Base-by-base conservation (phyloP, 2,888 invertebrate genomes). In the Metellina segmentata region DNA sequence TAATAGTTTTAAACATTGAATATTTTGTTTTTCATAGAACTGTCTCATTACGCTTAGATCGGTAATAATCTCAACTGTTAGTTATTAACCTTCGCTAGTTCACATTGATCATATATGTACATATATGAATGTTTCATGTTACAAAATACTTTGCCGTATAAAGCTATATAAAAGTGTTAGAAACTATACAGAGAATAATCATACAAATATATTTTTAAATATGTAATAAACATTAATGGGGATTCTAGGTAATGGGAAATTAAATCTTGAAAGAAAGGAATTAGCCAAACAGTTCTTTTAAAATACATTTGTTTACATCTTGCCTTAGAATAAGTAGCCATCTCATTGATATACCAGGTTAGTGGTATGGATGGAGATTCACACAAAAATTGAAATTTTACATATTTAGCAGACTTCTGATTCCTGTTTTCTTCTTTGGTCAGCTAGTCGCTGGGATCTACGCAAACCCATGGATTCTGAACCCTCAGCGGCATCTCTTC, bases 391-490 rank as follows among this genome's bases (percentile, higher is more conserved):
- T 51, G 19, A n/a, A 51, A n/a, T n/a, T 51, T 49, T 52, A 78
- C 49, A 52, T 48, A 34, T 34, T 85, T 49, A 85, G 61, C 74
- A 85, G 7, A 85, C 34, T 20, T 79, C 79, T 11, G 79, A 79
- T 34, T 79, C 81, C 19, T 88, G 85, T 52, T 85, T 90, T 75
- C 86, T 88, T 53, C 85, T 75, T 74, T 91, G 91, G 13, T 93
- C 81, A 19, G 93, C 93, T 52, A 93, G 51, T 6, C 93, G 75
- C 20, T 71, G 88, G 5, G 93, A 93, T 81, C 93, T 53, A n/a
- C 91, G 81, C 6, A 89, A 34, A n/a, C 90, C 85, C 19, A 51
- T 49, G 11, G 70, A 77, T 52, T 81, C 88, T n/a, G 48, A 70
- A n/a, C 49, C 6, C 7, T 78, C 70, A 6, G 48, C 48, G 9